phyloP scores from a whole-genome alignment of 2,888 invertebrate genomes.

The Drosophila recens region DNA sequence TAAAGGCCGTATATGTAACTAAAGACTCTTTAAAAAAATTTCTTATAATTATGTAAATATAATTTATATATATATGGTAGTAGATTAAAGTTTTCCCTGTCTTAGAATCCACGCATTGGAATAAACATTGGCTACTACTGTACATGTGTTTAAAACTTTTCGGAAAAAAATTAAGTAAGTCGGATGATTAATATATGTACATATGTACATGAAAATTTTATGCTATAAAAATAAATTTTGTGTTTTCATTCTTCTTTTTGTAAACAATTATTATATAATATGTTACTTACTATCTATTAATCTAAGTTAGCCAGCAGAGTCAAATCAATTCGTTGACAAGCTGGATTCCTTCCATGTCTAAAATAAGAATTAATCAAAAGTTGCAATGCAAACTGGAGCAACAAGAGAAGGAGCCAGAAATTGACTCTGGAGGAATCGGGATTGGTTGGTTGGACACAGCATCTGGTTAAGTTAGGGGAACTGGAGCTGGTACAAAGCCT shows the following conservation, averaged over 20 bases:
- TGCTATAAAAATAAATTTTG: background rate
- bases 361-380: conserved; percentile 51
- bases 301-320: conserved; percentile 8
- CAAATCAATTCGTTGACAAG: conserved; percentile 44
- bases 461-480: background rate
- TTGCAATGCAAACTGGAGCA: conserved; percentile 2
- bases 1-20: too few species aligned
- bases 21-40: too few species aligned
- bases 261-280: background rate
- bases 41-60: too few species aligned
- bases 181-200: too few species aligned
- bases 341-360: conserved; percentile 18
- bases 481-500: conserved; percentile 63
- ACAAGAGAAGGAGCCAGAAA: background rate
- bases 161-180: too few species aligned
- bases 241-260: background rate
- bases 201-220: too few species aligned
- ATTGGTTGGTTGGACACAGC: background rate
- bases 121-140: too few species aligned
- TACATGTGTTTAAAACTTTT: too few species aligned
- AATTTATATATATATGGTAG: too few species aligned
- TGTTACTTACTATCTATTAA: background rate
- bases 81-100: too few species aligned
- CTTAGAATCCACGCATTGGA: too few species aligned
- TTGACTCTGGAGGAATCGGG: background rate